Evolutionary conservation across 2,888 invertebrate species (phyloP).

Genomic region (Tetragonisca angustula): DNA sequence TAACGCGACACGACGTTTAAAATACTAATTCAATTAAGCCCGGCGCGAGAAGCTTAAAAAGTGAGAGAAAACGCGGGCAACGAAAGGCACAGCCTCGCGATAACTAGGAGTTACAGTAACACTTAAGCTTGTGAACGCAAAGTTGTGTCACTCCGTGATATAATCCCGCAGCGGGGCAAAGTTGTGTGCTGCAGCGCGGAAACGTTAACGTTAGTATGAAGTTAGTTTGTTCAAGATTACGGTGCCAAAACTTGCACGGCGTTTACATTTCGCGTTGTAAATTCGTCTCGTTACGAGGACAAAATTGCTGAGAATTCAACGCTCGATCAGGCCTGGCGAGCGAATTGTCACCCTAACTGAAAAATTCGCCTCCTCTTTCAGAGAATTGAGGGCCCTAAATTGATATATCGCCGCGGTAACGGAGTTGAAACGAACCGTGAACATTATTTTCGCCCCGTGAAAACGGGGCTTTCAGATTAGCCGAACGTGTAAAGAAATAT

Average conservation of each 20-base stretch:
- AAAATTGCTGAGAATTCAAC: constrained; percentile 9
- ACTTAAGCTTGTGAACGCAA: neutral
- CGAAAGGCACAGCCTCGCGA: neutral
- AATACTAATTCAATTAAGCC: neutral
- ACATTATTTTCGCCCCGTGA: constrained; percentile 15
- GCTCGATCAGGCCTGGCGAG: neutral
- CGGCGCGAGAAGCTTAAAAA: neutral
- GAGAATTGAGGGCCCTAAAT: neutral
- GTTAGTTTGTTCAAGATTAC: constrained; percentile 45
- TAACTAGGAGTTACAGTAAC: constrained; percentile 5
- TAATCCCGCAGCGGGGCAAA: constrained; percentile 23
- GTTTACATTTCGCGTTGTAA: constrained; percentile 4
- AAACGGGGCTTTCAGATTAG: neutral
- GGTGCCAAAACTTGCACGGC: constrained; percentile 40
- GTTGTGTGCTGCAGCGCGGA: constrained; percentile 12
- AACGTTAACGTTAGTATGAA: constrained; percentile 34
- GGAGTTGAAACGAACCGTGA: constrained; percentile 13
- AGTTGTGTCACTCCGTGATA: constrained; percentile 16
- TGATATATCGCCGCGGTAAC: constrained; percentile 21
- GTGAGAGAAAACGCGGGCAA: neutral
- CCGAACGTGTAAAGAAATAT: neutral
- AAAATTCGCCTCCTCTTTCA: neutral
- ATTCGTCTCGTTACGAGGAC: neutral
- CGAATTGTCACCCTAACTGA: neutral
- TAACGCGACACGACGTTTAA: neutral